Percentiles rank a stretch among this genome's conserved stretches.
phyloP scores from a whole-genome alignment of 2,797 vertebrate species.

The Eurystomus glaucurus region DNA sequence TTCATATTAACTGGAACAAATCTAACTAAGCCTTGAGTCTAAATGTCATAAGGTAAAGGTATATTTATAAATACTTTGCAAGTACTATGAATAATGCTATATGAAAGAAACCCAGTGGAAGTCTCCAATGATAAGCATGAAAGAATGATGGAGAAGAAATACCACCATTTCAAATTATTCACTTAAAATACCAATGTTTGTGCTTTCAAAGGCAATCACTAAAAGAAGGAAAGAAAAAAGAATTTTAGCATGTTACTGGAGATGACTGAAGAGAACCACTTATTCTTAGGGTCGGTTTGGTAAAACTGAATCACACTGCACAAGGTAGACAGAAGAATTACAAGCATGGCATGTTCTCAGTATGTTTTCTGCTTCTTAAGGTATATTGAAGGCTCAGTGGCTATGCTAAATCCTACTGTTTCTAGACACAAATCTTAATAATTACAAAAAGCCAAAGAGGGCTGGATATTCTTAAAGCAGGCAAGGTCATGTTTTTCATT shows the following conservation, averaged over 20 bases:
- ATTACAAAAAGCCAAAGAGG: not conserved
- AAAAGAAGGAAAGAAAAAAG: not conserved
- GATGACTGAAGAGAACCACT: not conserved
- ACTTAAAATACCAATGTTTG: not conserved
- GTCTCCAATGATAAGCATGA: not conserved
- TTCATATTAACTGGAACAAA: not conserved
- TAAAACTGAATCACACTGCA: not conserved
- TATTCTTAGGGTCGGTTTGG: not conserved
- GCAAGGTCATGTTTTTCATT: not conserved
- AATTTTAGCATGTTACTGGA: not conserved
- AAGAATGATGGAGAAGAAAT: not conserved
- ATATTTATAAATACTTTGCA: constrained; percentile 10
- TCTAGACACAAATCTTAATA: not conserved
- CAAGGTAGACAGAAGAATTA: not conserved
- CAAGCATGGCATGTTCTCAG: not conserved
- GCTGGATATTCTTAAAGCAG: not conserved
- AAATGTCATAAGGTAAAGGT: constrained; percentile 34
- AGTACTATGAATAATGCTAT: not conserved
- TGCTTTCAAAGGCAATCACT: not conserved
- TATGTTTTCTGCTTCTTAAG: not conserved
- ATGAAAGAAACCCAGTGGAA: not conserved
- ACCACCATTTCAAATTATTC: not conserved
- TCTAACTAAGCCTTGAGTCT: constrained; percentile 15
- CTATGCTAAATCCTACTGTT: not conserved
- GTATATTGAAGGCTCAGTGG: not conserved